Percentiles rank a stretch among this genome's conserved stretches.
These are phyloP conservation scores for Cryptosula pallasiana DNA, from an alignment of 2,888 invertebrate species.

Conservation along the genomic window DNA sequence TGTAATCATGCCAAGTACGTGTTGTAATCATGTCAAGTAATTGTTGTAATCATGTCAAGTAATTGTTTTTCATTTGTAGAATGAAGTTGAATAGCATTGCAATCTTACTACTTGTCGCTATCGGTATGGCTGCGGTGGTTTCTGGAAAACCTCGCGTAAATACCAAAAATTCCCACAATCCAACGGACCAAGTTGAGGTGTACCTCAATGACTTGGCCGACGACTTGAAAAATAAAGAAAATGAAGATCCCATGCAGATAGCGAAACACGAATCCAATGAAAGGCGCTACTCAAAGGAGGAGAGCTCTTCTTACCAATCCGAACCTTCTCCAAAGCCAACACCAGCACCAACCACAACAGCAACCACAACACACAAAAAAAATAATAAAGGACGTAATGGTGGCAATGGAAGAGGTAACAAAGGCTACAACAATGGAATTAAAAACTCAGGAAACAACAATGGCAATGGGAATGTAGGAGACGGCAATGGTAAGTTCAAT, in stretches of 20 bases:
- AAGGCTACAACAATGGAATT: background rate
- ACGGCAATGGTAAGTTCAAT: background rate
- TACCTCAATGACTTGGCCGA: background rate
- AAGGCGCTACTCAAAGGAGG: background rate
- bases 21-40: no score
- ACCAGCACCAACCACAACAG: background rate
- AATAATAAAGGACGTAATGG: background rate
- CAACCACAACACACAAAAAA: background rate
- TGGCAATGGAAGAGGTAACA: conserved; percentile 3
- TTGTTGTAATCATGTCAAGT: no score
- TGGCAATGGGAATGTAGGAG: background rate
- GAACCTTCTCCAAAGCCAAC: background rate
- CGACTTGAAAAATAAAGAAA: background rate
- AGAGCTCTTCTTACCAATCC: background rate
- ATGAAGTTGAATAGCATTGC: no score
- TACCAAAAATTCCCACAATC: background rate
- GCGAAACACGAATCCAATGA: no score
- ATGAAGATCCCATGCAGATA: background rate
- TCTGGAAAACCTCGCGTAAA: no score
- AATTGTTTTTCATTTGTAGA: no score
- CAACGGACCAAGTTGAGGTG: background rate
- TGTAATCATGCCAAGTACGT: no score
- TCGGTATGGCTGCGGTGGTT: no score
- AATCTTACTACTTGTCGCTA: no score
- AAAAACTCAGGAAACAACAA: background rate